Percentiles rank a stretch among this genome's conserved stretches.
Conservation (phyloP, 2,113 vertebrate species). For the Zapornia atra region DNA sequence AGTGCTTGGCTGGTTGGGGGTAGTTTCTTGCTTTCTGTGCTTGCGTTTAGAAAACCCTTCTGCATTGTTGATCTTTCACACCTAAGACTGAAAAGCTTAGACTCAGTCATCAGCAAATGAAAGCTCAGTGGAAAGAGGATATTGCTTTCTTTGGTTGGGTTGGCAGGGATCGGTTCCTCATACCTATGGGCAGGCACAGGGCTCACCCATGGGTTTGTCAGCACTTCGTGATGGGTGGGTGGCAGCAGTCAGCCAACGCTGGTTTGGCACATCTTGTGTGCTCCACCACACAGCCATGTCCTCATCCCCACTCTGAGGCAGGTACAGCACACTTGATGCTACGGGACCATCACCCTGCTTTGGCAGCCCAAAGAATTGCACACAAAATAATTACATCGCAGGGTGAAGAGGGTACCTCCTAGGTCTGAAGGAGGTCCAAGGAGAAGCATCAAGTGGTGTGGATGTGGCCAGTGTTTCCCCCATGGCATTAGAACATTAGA, state of each 20-base stretch:
- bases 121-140: background rate
- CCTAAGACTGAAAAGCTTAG: background rate
- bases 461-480: background rate
- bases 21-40: background rate
- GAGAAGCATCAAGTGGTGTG: background rate
- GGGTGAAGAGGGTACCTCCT: background rate
- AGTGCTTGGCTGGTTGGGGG: background rate
- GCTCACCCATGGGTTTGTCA: rapidly evolving
- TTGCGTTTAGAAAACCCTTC: background rate
- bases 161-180: background rate
- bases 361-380: background rate
- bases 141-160: background rate
- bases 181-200: background rate
- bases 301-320: background rate
- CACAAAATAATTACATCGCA: background rate
- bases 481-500: background rate
- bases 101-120: background rate
- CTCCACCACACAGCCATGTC: background rate
- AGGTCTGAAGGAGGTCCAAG: background rate
- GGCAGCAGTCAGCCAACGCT: background rate
- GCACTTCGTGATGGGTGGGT: background rate
- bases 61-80: background rate
- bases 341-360: background rate
- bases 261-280: background rate
- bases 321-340: background rate